These are phyloP conservation scores for Ennomos fuscantarius DNA, from an alignment of 2,888 invertebrate species.

Conservation along the genomic window DNA sequence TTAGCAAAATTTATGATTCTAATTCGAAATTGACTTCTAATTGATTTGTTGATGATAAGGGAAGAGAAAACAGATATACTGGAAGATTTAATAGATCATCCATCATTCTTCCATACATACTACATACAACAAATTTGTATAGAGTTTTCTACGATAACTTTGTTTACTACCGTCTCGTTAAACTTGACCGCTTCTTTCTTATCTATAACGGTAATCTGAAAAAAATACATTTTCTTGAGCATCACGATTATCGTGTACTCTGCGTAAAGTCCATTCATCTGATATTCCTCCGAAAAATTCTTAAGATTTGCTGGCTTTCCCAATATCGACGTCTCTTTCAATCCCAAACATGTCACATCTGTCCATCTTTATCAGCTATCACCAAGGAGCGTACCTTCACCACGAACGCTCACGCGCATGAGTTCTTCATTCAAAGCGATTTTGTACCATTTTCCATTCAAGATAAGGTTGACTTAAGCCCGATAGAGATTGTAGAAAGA, in stretches of 20 bases:
- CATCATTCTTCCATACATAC: too few relatives aligned
- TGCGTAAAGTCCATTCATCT: slow-evolving; percentile 41
- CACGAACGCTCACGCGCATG: slow-evolving; percentile 68
- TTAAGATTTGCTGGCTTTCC: slow-evolving; percentile 35
- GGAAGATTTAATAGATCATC: too few relatives aligned
- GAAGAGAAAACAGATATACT: too few relatives aligned
- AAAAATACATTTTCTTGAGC: slow-evolving; percentile 24
- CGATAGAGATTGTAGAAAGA: slow-evolving; percentile 50
- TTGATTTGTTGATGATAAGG: too few relatives aligned
- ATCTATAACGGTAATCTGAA: slow-evolving; percentile 34
- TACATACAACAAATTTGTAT: too few relatives aligned
- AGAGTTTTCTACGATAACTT: background rate
- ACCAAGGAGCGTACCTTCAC: slow-evolving; percentile 50
- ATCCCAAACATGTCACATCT: slow-evolving; percentile 26
- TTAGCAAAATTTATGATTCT: too few relatives aligned
- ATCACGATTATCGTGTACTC: slow-evolving; percentile 41
- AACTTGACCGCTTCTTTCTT: slow-evolving; percentile 38
- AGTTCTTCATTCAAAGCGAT: slow-evolving; percentile 43
- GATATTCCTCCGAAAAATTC: slow-evolving; percentile 37
- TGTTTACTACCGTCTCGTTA: slow-evolving; percentile 16
- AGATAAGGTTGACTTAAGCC: slow-evolving; percentile 46
- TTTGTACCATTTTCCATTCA: slow-evolving; percentile 42
- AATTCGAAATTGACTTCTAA: too few relatives aligned
- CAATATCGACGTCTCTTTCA: slow-evolving; percentile 47
- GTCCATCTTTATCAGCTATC: slow-evolving; percentile 15